Percentiles rank a stretch among this genome's conserved stretches.
phyloP scores from a whole-genome alignment of 2,888 invertebrate species.

The Ischnura elegans region DNA sequence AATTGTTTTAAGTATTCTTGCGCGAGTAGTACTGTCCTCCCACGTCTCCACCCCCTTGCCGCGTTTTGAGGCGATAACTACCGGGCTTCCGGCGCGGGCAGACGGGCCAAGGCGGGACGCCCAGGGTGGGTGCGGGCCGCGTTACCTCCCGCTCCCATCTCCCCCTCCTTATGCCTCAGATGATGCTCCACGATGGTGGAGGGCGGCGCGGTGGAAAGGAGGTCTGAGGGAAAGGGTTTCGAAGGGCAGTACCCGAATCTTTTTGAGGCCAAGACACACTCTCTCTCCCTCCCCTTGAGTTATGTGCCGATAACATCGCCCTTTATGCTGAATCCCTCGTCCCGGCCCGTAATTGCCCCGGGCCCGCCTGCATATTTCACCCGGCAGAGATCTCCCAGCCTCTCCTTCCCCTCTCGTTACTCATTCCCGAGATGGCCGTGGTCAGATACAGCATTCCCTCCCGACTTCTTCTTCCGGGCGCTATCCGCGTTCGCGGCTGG shows the following conservation, averaged over 20 bases:
- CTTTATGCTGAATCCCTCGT: conserved; percentile 66
- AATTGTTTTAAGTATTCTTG: conserved; percentile 56
- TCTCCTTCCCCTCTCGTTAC: conserved; percentile 43
- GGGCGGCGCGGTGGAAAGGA: not conserved
- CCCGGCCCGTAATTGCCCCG: conserved; percentile 54
- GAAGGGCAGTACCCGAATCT: conserved; percentile 58
- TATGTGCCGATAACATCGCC: conserved; percentile 63
- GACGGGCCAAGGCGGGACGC: not conserved
- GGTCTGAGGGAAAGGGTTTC: not conserved
- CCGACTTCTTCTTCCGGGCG: conserved; percentile 1
- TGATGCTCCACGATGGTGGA: not conserved
- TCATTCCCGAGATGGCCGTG: conserved; percentile 62
- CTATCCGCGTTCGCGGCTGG: conserved; percentile 16
- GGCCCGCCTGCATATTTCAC: conserved; percentile 64
- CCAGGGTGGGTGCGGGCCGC: conserved; percentile 16
- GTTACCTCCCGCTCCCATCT: not conserved
- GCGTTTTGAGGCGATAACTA: conserved; percentile 64
- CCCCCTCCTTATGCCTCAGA: not conserved
- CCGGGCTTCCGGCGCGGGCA: conserved; percentile 58
- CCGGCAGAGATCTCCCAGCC: conserved; percentile 5
- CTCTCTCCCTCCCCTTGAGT: conserved; percentile 56
- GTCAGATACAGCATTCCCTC: conserved; percentile 44
- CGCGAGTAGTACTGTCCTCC: conserved; percentile 37
- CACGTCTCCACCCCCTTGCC: conserved; percentile 6
- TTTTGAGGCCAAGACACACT: conserved; percentile 45